A percentile compares a stretch with the other conserved stretches of the same genome.
Conservation (phyloP, 2,113 vertebrate species). For the Galbula dea region DNA sequence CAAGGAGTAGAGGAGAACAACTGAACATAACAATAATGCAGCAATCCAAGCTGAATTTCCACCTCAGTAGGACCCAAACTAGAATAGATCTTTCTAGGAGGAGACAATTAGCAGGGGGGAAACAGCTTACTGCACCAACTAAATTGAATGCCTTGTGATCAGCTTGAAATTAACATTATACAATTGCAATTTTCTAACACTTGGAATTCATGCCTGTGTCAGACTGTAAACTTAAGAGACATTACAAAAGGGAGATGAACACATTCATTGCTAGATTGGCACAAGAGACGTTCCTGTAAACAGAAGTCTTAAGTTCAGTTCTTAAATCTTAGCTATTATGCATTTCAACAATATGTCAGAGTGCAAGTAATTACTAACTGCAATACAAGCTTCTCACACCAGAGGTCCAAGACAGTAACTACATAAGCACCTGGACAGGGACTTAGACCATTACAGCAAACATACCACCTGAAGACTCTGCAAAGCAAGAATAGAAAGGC, state of each 20-base stretch:
- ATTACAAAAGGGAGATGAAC: not conserved
- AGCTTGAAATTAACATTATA: not conserved
- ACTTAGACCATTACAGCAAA: not conserved
- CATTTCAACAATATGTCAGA: not conserved
- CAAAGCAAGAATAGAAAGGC: not conserved
- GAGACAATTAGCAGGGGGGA: not conserved
- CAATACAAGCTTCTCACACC: not conserved
- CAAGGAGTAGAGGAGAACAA: not conserved
- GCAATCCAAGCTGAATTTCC: not conserved
- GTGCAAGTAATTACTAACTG: not conserved
- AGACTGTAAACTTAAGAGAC: not conserved
- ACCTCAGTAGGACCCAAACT: not conserved
- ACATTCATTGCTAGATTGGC: too few relatives aligned
- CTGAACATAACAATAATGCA: not conserved
- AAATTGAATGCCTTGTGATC: not conserved
- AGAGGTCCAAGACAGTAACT: not conserved
- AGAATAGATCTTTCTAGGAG: not conserved
- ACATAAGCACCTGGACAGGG: not conserved
- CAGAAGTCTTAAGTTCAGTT: not conserved
- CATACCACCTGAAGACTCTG: not conserved
- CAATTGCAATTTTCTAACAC: not conserved
- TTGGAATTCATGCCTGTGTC: not conserved
- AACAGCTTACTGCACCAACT: not conserved
- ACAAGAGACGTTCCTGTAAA: not conserved
- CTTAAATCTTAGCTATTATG: not conserved